Conservation (phyloP, 2,113 vertebrate genomes). For the Xyliphius kryptos region DNA sequence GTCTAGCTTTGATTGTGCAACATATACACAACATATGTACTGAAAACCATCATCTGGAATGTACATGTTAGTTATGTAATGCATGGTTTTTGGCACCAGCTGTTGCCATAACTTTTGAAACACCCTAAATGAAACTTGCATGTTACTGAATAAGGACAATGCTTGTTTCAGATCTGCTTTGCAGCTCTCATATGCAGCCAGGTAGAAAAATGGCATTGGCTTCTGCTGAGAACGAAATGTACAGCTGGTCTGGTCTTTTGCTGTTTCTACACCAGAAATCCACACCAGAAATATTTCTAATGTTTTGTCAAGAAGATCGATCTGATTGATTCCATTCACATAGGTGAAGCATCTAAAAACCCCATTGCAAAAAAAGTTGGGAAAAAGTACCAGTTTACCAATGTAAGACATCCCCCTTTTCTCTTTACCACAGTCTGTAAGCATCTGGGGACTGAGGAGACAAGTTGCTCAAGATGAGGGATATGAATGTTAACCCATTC, state of each 20-base stretch:
- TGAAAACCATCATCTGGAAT: background rate
- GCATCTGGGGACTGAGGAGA: too few species aligned
- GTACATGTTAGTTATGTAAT: background rate
- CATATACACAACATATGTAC: too few species aligned
- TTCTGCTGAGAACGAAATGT: conserved; percentile 16
- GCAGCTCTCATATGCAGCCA: background rate
- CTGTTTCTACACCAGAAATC: background rate
- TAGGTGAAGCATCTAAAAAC: background rate
- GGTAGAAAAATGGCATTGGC: background rate
- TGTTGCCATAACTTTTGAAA: conserved; percentile 2
- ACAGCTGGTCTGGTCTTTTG: conserved; percentile 1
- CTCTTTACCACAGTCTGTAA: too few species aligned
- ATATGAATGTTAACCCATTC: too few species aligned
- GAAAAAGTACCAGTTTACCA: too few species aligned
- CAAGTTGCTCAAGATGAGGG: too few species aligned
- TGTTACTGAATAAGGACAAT: conserved; percentile 1
- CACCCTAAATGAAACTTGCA: background rate
- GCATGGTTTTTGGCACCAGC: background rate
- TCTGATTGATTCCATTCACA: background rate
- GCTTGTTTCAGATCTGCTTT: conserved; percentile 16
- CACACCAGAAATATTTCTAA: too few species aligned
- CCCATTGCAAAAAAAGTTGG: too few species aligned
- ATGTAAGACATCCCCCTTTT: too few species aligned
- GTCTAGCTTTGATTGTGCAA: too few species aligned
- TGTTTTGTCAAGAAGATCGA: background rate